Conservation (phyloP, 1,140 invertebrate genomes). For the Drosophila nasuta region DNA sequence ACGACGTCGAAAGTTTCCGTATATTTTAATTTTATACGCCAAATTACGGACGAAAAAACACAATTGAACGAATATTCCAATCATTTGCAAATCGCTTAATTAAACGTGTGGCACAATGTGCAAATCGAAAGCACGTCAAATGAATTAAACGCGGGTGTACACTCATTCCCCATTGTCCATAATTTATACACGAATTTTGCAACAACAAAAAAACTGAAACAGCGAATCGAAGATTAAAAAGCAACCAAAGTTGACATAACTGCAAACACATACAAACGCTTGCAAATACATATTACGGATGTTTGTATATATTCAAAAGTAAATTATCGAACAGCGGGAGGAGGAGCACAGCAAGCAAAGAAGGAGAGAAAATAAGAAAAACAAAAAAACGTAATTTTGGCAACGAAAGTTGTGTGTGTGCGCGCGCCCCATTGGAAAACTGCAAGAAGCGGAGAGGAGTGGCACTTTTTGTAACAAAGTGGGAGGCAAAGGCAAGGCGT, state of each 20-base stretch:
- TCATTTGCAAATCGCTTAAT: constrained; percentile 35
- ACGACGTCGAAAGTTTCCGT: constrained; percentile 76
- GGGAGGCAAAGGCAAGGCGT: constrained; percentile 39
- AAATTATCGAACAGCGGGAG: constrained; percentile 73
- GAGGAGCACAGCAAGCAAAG: constrained; percentile 23
- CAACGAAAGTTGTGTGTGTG: constrained; percentile 61
- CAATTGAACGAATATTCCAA: constrained; percentile 58
- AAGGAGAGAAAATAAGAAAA: constrained; percentile 26
- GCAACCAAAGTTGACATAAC: constrained; percentile 73
- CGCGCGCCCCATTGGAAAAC: constrained; percentile 56
- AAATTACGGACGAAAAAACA: constrained; percentile 66
- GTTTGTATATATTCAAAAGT: constrained; percentile 46
- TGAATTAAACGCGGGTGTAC: constrained; percentile 64
- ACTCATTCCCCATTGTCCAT: constrained; percentile 72
- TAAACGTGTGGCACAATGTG: constrained; percentile 64
- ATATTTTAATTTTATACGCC: constrained; percentile 52
- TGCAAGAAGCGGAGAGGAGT: constrained; percentile 67
- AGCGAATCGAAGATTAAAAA: constrained; percentile 51
- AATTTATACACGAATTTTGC: constrained; percentile 76
- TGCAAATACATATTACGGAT: not conserved
- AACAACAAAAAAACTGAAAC: constrained; percentile 65
- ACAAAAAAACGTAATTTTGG: constrained; percentile 52
- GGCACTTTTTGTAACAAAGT: constrained; percentile 59
- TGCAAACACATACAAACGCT: constrained; percentile 45
- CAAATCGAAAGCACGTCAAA: constrained; percentile 71